phyloP scores from a whole-genome alignment of 2,797 vertebrate species.

The Alca torda region DNA sequence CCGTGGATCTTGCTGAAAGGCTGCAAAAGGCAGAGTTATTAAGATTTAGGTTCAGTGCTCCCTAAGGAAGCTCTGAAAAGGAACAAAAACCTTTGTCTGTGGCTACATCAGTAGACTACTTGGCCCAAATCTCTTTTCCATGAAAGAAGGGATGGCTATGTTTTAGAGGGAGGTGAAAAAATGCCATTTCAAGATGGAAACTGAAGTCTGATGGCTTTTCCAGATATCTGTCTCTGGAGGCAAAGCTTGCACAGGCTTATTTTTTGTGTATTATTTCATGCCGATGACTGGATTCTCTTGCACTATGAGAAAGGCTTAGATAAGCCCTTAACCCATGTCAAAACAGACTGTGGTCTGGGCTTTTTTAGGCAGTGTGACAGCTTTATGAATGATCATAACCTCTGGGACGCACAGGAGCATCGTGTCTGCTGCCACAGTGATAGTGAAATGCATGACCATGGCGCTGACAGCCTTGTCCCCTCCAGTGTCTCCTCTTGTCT shows the following conservation, averaged over 20 bases:
- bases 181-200: neutral
- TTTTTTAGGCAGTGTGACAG: neutral
- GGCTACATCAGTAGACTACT: neutral
- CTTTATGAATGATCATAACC: neutral
- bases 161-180: neutral
- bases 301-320: neutral
- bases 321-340: neutral
- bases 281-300: neutral
- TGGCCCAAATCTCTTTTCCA: conserved; percentile 1
- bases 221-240: neutral
- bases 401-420: neutral
- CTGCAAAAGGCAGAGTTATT: neutral
- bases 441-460: neutral
- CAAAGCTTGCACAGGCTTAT: neutral
- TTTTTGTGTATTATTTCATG: neutral
- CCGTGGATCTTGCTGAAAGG: neutral
- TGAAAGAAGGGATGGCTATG: neutral
- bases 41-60: neutral
- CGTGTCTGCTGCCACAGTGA: neutral
- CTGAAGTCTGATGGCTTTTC: neutral
- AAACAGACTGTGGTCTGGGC: neutral
- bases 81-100: neutral
- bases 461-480: neutral
- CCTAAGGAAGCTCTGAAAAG: neutral
- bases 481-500: neutral